Conservation (phyloP, 2,888 invertebrate genomes). For the Cephus runcator region DNA sequence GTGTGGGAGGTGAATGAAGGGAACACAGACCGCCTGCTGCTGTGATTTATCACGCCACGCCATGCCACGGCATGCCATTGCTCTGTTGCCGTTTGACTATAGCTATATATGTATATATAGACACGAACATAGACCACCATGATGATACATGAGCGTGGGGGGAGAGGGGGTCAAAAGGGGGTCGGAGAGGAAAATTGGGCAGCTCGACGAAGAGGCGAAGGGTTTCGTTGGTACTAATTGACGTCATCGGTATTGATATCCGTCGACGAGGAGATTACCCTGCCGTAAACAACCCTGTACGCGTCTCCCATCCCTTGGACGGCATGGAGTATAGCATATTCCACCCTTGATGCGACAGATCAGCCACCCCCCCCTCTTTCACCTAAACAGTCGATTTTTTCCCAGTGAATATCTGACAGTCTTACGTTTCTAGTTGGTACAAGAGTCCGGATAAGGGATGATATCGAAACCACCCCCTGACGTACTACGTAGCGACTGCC, state of each 20-base stretch:
- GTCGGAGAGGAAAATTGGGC: constrained; percentile 17
- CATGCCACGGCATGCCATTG: constrained; percentile 43
- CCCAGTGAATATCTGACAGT: background rate
- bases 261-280: constrained; percentile 64
- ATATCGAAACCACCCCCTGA: background rate
- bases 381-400: background rate
- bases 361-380: background rate
- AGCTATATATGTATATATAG: background rate
- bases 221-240: constrained; percentile 62
- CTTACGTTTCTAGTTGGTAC: background rate
- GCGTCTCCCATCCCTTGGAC: constrained; percentile 24
- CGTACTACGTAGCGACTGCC: background rate
- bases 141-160: constrained; percentile 54
- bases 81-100: constrained; percentile 2
- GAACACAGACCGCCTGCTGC: constrained; percentile 57
- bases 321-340: background rate
- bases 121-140: constrained; percentile 49
- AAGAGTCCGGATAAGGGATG: background rate
- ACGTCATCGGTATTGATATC: constrained; percentile 65
- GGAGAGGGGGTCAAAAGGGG: constrained; percentile 3
- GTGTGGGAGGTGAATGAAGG: constrained; percentile 55
- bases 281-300: constrained; percentile 58
- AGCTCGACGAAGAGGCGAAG: constrained; percentile 21
- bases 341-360: background rate
- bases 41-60: constrained; percentile 61